phyloP scores from a whole-genome alignment of 2,113 vertebrate genomes.

The Scomber japonicus region DNA sequence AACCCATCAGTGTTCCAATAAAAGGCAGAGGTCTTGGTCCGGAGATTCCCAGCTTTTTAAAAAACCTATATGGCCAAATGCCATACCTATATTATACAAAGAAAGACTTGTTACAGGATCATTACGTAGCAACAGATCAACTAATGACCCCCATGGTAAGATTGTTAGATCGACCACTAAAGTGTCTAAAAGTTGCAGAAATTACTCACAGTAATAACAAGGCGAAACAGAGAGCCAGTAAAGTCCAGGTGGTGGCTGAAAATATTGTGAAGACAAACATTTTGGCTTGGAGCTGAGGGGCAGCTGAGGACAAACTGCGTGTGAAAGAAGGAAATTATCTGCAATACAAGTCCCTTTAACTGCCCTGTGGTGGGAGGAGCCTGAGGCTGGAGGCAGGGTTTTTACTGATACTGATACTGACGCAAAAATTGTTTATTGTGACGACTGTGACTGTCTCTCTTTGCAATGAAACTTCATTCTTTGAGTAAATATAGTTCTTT shows the following conservation, averaged over 20 bases:
- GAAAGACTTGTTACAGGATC: background rate
- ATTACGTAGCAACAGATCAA: background rate
- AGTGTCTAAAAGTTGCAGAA: background rate
- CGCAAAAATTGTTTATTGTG: background rate
- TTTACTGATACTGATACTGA: too few relatives aligned
- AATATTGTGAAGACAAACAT: constrained; percentile 56
- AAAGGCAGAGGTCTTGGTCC: constrained; percentile 88
- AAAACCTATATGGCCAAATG: constrained; percentile 80
- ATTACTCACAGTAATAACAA: constrained; percentile 69
- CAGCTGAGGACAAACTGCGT: background rate
- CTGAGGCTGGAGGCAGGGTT: background rate
- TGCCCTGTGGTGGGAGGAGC: background rate
- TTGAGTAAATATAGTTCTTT: background rate
- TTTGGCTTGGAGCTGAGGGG: rapidly evolving
- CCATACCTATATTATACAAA: constrained; percentile 82
- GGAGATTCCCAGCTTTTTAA: constrained; percentile 86
- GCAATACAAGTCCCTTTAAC: background rate
- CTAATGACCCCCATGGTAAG: too few relatives aligned
- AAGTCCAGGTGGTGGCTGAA: constrained; percentile 78
- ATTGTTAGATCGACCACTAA: background rate
- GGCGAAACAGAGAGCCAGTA: constrained; percentile 60
- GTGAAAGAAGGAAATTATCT: background rate
- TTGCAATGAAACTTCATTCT: background rate
- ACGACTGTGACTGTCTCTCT: background rate
- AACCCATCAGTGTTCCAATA: constrained; percentile 77